These are phyloP conservation scores for Chelmon rostratus DNA, from an alignment of 2,797 vertebrate genomes.

Conservation along the genomic window DNA sequence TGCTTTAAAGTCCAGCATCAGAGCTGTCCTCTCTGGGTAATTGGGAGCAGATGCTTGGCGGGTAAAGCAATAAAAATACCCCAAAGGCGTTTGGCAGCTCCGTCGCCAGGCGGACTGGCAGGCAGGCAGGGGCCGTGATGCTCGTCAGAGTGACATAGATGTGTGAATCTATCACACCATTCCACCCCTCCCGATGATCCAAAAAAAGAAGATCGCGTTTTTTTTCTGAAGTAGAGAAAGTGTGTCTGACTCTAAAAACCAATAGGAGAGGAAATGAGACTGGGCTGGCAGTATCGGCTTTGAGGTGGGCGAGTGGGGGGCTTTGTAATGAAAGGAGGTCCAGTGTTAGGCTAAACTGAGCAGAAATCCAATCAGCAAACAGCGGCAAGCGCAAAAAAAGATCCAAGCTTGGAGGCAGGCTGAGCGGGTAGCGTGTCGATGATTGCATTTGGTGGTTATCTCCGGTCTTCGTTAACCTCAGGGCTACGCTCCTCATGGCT, in stretches of 20 bases:
- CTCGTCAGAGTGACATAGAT: slow-evolving; percentile 82
- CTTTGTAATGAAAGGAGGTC: slow-evolving; percentile 75
- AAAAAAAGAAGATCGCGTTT: slow-evolving; percentile 52
- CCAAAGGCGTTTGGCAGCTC: slow-evolving; percentile 82
- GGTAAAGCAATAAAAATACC: slow-evolving; percentile 85
- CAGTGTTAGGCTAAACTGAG: slow-evolving; percentile 80
- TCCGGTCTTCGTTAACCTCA: slow-evolving; percentile 80
- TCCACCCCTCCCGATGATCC: slow-evolving; percentile 55
- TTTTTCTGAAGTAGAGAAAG: slow-evolving; percentile 60
- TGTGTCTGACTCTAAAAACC: slow-evolving; percentile 66
- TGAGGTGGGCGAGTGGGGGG: slow-evolving; percentile 50
- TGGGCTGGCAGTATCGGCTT: slow-evolving; percentile 58
- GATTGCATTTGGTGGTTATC: slow-evolving; percentile 79
- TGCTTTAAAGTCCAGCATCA: slow-evolving; percentile 82
- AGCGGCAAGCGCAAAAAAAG: slow-evolving; percentile 57
- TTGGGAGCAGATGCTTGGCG: slow-evolving; percentile 88
- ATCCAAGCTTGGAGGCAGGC: slow-evolving; percentile 61
- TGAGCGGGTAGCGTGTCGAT: slow-evolving; percentile 56
- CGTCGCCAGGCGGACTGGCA: slow-evolving; percentile 72
- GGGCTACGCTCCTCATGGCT: slow-evolving; percentile 63
- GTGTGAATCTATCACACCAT: slow-evolving; percentile 66
- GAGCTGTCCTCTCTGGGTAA: slow-evolving; percentile 85
- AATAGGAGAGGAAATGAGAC: slow-evolving; percentile 79
- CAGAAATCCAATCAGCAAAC: slow-evolving; percentile 84
- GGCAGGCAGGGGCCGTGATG: slow-evolving; percentile 72